Evolutionary conservation across 1,140 invertebrate genomes (phyloP).

Genomic region (Globodera ellingtonae): DNA sequence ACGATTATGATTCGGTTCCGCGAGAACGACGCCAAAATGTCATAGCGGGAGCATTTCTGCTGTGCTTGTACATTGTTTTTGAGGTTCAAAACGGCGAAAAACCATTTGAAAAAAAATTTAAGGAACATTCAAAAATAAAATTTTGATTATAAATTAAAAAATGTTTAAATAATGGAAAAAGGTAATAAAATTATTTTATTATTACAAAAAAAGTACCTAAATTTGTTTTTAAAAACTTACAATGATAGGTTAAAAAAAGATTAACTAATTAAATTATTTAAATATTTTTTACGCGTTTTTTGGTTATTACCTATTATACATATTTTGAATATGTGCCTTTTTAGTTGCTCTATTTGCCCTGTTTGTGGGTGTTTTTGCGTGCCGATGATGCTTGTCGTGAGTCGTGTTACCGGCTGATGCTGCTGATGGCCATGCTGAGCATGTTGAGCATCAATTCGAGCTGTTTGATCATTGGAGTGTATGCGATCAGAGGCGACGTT

Average conservation of each 20-base stretch:
- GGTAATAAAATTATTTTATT: no score
- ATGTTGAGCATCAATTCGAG: slow-evolving; percentile 26
- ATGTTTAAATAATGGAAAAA: no score
- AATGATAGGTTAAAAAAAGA: no score
- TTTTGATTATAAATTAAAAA: no score
- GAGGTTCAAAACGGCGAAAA: background rate
- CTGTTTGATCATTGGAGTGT: slow-evolving; percentile 33
- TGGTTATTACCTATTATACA: no score
- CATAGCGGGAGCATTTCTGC: background rate
- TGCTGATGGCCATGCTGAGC: slow-evolving; percentile 19
- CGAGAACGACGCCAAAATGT: slow-evolving; percentile 17
- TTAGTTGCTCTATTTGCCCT: slow-evolving; percentile 38
- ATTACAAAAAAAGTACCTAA: no score
- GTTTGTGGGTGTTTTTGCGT: slow-evolving; percentile 15
- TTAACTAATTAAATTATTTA: no score
- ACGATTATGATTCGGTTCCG: slow-evolving; percentile 9
- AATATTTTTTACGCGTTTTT: no score
- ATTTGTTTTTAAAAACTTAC: no score
- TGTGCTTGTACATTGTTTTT: slow-evolving; percentile 17
- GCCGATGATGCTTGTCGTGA: background rate
- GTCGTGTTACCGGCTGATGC: slow-evolving; percentile 35
- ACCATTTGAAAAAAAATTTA: no score
- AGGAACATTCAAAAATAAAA: no score
- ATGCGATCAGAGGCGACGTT: slow-evolving; percentile 24
- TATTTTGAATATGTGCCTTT: background rate